Evolutionary conservation across 1,140 invertebrate species (phyloP).

Genomic region (Drosophila ficusphila): DNA sequence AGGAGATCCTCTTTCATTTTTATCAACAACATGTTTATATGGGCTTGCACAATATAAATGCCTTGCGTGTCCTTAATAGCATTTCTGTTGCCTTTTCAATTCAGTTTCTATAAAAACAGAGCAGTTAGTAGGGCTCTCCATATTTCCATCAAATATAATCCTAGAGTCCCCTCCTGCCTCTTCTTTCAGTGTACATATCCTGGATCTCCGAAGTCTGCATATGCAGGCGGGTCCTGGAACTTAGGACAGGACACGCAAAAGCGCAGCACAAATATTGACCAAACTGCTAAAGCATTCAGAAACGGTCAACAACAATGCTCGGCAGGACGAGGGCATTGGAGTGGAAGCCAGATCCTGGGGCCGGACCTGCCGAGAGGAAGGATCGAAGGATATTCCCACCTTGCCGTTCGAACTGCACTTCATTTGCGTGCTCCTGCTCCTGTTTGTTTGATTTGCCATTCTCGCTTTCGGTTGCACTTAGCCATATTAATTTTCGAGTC

Average conservation of each 20-base stretch:
- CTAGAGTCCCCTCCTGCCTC: neutral
- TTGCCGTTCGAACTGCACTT: constrained; percentile 20
- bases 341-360: constrained; percentile 6
- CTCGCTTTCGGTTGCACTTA: constrained; percentile 58
- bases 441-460: constrained; percentile 65
- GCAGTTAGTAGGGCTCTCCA: too few relatives aligned
- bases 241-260: constrained; percentile 56
- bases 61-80: neutral
- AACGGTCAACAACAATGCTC: constrained; percentile 61
- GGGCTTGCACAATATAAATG: too few relatives aligned
- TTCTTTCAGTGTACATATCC: constrained; percentile 52
- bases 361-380: neutral
- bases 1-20: too few relatives aligned
- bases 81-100: too few relatives aligned
- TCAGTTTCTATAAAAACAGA: too few relatives aligned
- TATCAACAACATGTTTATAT: too few relatives aligned
- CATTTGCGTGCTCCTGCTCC: constrained; percentile 43
- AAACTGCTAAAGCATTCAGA: constrained; percentile 69
- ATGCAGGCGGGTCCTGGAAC: constrained; percentile 25
- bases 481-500: constrained; percentile 64
- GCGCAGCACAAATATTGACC: constrained; percentile 77
- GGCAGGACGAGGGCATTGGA: neutral
- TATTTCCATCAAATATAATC: too few relatives aligned
- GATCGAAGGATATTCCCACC: constrained; percentile 1
- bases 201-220: constrained; percentile 46